Evolutionary conservation across 2,888 invertebrate species (phyloP), one percentile per base, ranked within the genome.

Genomic region (Proisotoma minuta): DNA sequence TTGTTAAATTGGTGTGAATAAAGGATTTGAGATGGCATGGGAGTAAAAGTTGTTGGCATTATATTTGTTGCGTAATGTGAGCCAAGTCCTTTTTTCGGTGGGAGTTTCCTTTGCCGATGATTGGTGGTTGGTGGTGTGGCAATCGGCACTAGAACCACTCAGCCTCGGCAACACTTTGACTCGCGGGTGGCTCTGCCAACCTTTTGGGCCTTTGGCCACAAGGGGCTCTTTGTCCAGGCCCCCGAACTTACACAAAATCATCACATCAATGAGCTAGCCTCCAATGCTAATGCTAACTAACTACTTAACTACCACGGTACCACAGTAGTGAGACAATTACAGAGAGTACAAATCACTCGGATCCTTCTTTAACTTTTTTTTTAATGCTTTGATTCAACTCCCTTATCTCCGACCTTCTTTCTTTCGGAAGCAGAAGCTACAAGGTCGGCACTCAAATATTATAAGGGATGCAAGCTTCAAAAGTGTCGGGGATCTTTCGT

Each of bases 61-160:
- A n/a, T n/a, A n/a, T n/a, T n/a, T n/a, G n/a, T n/a, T n/a, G n/a
- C n/a, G n/a, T n/a, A n/a, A 15, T 34, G 15, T 10, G 34, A 34
- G 34, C 34, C 8, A 34, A 34, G 15, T 10, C 34, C 8, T 10
- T 10, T 15, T 15, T 34, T 34, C 34, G 34, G 8, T 34, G 8
- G 34, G 8, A 15, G 8, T 34, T 34, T 34, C 60, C 66, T 34
- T 15, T 34, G 34, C 34, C 34, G 34, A 10, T 34, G 71, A 68
- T 70, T 67, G 72, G 71, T 66, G 68, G 69, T 67, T 69, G 69
- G 65, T 68, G 56, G 64, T 66, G 66, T 69, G 66, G 68, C 65
- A 68, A 69, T 62, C 71, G 66, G 68, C 69, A 69, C 67, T 69
- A 66, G 71, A 69, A 64, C 69, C 69, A 71, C 66, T 71, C 65